Conservation (phyloP, 2,113 vertebrate genomes). For the Rostratula benghalensis region DNA sequence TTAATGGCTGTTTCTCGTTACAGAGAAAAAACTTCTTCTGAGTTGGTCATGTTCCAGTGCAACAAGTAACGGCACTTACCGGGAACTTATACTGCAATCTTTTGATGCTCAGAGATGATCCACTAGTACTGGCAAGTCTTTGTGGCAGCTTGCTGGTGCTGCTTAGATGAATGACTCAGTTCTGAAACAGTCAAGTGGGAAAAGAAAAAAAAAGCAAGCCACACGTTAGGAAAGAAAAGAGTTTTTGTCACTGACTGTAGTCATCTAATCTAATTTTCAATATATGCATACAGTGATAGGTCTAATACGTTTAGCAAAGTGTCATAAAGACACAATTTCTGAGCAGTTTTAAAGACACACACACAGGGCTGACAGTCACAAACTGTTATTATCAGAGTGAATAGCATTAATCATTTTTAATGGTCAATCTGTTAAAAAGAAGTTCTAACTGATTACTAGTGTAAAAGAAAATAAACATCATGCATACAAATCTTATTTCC, state of each 20-base stretch:
- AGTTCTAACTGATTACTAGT: conserved; percentile 65
- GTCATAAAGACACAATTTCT: conserved; percentile 56
- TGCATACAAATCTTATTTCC: conserved; percentile 71
- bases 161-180: conserved; percentile 1
- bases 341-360: conserved; percentile 11
- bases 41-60: conserved; percentile 28
- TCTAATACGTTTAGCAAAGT: conserved; percentile 51
- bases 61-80: conserved; percentile 48
- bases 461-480: conserved; percentile 74
- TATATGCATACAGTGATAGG: conserved; percentile 54
- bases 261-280: conserved; percentile 68
- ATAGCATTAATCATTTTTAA: conserved; percentile 79
- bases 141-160: not conserved
- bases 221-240: conserved; percentile 22
- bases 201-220: not conserved
- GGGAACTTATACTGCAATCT: conserved; percentile 25
- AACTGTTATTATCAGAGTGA: conserved; percentile 61
- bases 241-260: conserved; percentile 39
- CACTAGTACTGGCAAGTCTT: conserved; percentile 1
- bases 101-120: conserved; percentile 57
- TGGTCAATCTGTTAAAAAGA: conserved; percentile 59
- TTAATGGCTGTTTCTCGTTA: conserved; percentile 63
- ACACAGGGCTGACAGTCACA: conserved; percentile 31
- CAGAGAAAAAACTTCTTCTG: conserved; percentile 56
- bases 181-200: conserved; percentile 4